Conservation (phyloP, 2,888 invertebrate genomes). For the Temnothorax rugatulus region DNA sequence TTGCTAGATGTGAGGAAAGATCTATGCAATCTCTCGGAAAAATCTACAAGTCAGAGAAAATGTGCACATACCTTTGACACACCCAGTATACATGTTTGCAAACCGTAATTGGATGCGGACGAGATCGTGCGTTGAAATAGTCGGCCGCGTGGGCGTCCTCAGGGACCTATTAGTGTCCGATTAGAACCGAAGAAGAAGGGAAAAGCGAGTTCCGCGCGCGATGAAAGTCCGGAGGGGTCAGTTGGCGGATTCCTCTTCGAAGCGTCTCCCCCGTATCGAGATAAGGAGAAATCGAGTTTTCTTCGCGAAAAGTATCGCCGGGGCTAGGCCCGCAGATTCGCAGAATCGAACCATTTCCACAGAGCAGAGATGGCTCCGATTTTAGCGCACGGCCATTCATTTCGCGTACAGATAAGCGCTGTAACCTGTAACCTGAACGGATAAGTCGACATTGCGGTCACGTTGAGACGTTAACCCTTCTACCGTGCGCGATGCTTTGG, state of each 20-base stretch:
- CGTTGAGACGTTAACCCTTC: constrained; percentile 45
- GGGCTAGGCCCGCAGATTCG: constrained; percentile 44
- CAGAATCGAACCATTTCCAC: constrained; percentile 39
- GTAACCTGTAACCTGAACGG: constrained; percentile 37
- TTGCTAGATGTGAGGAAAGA: not conserved
- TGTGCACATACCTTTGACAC: constrained; percentile 26
- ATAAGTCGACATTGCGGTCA: constrained; percentile 47
- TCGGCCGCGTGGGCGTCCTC: constrained; percentile 67
- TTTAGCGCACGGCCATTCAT: constrained; percentile 46
- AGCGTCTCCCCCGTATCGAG: constrained; percentile 68
- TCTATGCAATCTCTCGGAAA: not conserved
- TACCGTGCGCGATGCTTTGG: not conserved
- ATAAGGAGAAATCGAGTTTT: constrained; percentile 76
- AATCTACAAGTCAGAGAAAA: constrained; percentile 30
- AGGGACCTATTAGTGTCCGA: constrained; percentile 77
- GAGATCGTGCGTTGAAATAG: constrained; percentile 72
- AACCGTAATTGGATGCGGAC: constrained; percentile 70
- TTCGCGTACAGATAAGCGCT: constrained; percentile 39
- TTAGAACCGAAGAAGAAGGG: constrained; percentile 65
- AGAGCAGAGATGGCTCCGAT: constrained; percentile 43
- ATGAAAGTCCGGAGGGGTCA: constrained; percentile 63
- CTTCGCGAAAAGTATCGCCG: constrained; percentile 50
- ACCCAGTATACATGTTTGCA: constrained; percentile 61
- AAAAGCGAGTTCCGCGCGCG: constrained; percentile 27
- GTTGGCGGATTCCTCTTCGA: constrained; percentile 63